Conservation (phyloP, 2,888 invertebrate genomes). For the Ichneumoninae sp. region DNA sequence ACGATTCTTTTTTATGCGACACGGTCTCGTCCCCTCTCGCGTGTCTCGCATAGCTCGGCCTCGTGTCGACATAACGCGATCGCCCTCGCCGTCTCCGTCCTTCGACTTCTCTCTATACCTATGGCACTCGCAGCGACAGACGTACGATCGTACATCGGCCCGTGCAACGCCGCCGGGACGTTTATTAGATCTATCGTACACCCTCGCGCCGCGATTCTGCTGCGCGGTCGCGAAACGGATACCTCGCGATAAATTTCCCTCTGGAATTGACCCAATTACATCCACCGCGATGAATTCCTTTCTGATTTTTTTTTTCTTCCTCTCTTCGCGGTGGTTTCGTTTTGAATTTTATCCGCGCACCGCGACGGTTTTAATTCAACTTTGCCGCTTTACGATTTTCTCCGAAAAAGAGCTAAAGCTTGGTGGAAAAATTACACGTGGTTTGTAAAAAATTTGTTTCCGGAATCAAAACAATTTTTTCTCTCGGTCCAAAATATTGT, state of each 20-base stretch:
- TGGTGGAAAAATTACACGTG: no score
- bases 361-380: neutral
- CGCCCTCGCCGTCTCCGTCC: conserved; percentile 38
- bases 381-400: neutral
- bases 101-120: conserved; percentile 33
- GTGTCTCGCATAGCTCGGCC: conserved; percentile 37
- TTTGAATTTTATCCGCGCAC: neutral
- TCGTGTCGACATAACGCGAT: conserved; percentile 48
- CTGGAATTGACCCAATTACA: conserved; percentile 56
- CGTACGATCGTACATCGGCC: conserved; percentile 35
- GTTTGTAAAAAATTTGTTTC: no score
- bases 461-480: neutral
- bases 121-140: conserved; percentile 30
- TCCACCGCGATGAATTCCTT: conserved; percentile 11
- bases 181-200: conserved; percentile 55
- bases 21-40: conserved; percentile 16
- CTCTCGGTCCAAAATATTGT: no score
- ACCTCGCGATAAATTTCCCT: conserved; percentile 51
- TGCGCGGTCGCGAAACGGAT: conserved; percentile 26
- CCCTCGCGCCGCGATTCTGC: conserved; percentile 31
- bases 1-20: conserved; percentile 32
- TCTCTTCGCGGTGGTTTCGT: neutral
- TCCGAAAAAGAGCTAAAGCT: no score
- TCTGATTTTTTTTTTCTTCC: neutral
- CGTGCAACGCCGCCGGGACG: conserved; percentile 44